phyloP scores from a whole-genome alignment of 1,140 invertebrate species.

The Drosophila jambulina region DNA sequence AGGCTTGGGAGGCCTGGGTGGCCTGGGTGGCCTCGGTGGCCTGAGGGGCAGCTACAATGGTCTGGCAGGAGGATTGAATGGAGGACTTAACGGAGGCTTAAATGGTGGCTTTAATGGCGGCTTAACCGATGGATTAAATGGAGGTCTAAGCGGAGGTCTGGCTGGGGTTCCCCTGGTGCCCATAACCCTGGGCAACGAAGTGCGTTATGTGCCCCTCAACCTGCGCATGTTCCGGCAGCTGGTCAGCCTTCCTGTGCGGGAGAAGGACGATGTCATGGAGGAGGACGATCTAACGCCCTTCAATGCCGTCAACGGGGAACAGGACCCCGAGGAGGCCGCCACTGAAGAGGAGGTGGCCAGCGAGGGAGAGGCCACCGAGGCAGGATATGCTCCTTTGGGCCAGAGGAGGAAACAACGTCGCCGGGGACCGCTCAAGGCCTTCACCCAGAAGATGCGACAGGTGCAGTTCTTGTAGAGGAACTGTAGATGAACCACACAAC shows the following conservation, averaged over 20 bases:
- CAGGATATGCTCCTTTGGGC: neutral
- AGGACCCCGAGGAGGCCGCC: neutral
- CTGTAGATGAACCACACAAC: neutral
- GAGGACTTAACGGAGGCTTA: neutral
- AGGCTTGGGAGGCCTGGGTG: neutral
- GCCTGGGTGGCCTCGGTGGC: neutral
- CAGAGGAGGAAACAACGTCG: neutral
- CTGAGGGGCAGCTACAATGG: conserved; percentile 1
- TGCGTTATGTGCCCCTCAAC: conserved; percentile 62
- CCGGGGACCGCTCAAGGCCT: neutral
- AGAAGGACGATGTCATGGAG: conserved; percentile 34
- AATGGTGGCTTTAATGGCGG: neutral
- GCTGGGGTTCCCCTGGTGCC: conserved; percentile 57
- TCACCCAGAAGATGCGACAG: neutral
- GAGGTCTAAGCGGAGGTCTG: neutral
- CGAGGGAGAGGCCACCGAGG: neutral
- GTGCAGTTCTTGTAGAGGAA: conserved; percentile 37
- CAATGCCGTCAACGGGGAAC: neutral
- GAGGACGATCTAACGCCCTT: conserved; percentile 26
- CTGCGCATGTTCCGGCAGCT: conserved; percentile 62
- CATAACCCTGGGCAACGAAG: conserved; percentile 62
- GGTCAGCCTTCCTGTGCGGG: conserved; percentile 4
- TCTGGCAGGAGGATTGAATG: neutral
- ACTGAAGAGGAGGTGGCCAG: neutral
- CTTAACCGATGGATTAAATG: neutral